Evolutionary conservation across 1,140 invertebrate species (phyloP).

Genomic region (Cardiocondyla obscurior): DNA sequence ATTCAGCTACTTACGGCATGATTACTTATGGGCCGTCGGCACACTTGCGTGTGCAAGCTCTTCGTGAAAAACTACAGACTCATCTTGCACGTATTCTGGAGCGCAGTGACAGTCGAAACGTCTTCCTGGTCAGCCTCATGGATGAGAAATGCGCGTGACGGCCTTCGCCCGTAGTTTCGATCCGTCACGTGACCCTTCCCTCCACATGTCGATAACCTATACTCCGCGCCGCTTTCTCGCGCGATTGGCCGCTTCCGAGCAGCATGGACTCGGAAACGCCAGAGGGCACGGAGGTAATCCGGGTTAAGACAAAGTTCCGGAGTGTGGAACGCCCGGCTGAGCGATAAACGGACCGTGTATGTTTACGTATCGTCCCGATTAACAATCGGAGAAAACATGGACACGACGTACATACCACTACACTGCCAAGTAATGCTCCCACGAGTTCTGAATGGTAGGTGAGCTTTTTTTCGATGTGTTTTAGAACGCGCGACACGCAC

Average conservation of each 20-base stretch:
- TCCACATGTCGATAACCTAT: background rate
- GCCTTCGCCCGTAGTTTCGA: constrained; percentile 15
- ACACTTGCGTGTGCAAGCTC: constrained; percentile 82
- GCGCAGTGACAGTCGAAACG: constrained; percentile 35
- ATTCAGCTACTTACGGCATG: constrained; percentile 79
- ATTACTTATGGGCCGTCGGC: constrained; percentile 75
- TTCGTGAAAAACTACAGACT: constrained; percentile 77
- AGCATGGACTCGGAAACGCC: background rate
- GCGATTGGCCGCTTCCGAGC: background rate
- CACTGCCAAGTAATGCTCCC: too few species aligned
- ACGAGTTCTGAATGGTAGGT: too few species aligned
- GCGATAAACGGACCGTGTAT: too few species aligned
- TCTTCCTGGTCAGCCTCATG: constrained; percentile 55
- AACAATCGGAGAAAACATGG: background rate
- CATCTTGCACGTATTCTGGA: constrained; percentile 75
- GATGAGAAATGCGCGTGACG: constrained; percentile 57
- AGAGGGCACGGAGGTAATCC: background rate
- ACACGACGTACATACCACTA: too few species aligned
- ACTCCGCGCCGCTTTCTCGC: background rate
- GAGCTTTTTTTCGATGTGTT: background rate
- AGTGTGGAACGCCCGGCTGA: background rate
- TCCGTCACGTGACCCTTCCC: constrained; percentile 59
- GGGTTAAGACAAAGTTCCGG: background rate
- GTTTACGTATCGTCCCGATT: background rate
- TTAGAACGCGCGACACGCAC: background rate